Base-by-base conservation (phyloP, 2,888 invertebrate genomes). In the Blastobasis lacticolella region DNA sequence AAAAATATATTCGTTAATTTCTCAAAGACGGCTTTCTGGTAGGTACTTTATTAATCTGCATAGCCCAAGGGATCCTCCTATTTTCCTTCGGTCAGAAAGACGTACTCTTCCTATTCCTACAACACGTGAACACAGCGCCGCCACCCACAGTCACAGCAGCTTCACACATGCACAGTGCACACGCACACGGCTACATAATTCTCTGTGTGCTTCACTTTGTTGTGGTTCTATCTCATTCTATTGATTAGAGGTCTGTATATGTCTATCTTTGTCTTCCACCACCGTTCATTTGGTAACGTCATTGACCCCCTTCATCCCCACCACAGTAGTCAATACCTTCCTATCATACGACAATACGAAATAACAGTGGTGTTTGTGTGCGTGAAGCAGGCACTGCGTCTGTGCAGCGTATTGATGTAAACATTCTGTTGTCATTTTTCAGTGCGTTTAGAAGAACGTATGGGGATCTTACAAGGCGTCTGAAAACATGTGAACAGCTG, bases 371-470 rank as follows among this genome's bases (percentile, higher is more conserved):
- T 54, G 49, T 23, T 59, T 69, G 81, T 83, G 78, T 81, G 79
- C 59, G 78, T 76, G 56, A 64, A 63, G 67, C 66, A 61, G 64
- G 68, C 69, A 64, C 64, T 66, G 68, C 75, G 75, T 59, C 73
- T 75, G 78, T 81, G 75, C 75, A 74, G 63, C 69, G 73, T 82
- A 82, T 81, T 78, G 79, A 83, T 82, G 84, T 86, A 83, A 85
- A 85, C 82, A 84, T 77, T 78, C 74, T 69, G 73, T 76, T 80
- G 80, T 79, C 78, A 80, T 75, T 78, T 81, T 86, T 77, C 81
- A 83, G 83, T 83, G 77, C 77, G 79, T 79, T 81, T 76, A 67
- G 70, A 74, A 66, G 71, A 74, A 69, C 70, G 75, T 70, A 73
- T 73, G 70, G 67, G 67, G 70, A 69, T 73, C 71, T 69, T 67